Conservation (phyloP, 2,113 vertebrate species). For the Saimiri boliviensis region DNA sequence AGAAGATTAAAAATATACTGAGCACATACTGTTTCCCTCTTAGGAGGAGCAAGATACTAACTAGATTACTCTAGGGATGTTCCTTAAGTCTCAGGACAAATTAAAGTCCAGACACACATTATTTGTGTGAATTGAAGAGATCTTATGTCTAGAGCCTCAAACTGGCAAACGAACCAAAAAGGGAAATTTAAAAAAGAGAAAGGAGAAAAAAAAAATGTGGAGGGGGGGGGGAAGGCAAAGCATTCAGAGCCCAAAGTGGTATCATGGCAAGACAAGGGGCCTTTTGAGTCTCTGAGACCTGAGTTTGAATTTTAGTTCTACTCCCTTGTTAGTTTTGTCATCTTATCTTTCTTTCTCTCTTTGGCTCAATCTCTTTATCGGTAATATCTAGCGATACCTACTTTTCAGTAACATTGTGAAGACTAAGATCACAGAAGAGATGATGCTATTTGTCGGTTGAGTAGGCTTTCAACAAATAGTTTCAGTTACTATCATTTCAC, state of each 20-base stretch:
- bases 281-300: neutral
- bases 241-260: neutral
- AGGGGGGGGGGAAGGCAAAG: neutral
- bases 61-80: neutral
- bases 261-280: neutral
- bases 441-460: neutral
- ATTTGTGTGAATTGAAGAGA: constrained; percentile 51
- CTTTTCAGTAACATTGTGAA: neutral
- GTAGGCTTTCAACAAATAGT: neutral
- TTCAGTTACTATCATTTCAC: neutral
- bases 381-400: neutral
- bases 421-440: neutral
- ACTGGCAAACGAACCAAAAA: neutral
- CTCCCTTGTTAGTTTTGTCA: neutral
- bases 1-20: constrained; percentile 47
- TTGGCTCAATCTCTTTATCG: neutral
- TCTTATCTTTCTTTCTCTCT: neutral
- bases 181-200: too few relatives aligned
- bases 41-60: neutral
- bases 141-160: constrained; percentile 34
- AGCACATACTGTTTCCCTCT: neutral
- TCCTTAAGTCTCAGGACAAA: constrained; percentile 51
- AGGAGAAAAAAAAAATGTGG: too few relatives aligned
- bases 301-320: neutral
- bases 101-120: constrained; percentile 51